These are phyloP conservation scores for Geodia barretti DNA, from an alignment of 37 sponge, comb jelly and placozoan species.

Conservation along the genomic window DNA sequence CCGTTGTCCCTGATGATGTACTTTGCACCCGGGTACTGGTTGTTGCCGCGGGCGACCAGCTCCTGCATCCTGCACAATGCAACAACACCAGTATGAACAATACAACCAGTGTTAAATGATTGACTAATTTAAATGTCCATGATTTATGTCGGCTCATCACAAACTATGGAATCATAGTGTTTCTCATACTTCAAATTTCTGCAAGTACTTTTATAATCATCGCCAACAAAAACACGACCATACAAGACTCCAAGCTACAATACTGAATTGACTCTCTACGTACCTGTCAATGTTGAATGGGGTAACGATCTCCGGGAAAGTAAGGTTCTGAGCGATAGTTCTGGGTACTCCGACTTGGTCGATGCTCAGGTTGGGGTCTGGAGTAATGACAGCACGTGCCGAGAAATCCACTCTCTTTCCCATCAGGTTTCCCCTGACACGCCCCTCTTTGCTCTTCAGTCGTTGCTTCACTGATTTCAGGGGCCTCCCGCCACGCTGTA, in stretches of 20 bases:
- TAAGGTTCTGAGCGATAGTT: conserved; percentile 96
- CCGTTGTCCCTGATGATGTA: conserved; percentile 99
- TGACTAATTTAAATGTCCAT: background rate
- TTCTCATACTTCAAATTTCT: background rate
- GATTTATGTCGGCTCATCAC: background rate
- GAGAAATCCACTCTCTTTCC: conserved; percentile 99
- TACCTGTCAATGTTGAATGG: conserved; percentile 98
- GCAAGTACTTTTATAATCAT: too few species aligned
- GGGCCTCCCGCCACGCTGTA: conserved; percentile 92
- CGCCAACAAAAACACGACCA: too few species aligned
- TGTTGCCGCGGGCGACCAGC: conserved; percentile 87
- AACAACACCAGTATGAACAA: background rate
- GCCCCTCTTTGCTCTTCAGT: conserved; percentile 97
- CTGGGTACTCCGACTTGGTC: conserved; percentile 98
- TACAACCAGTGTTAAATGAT: too few species aligned
- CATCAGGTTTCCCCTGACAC: conserved; percentile 98
- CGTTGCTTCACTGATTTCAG: conserved; percentile 97
- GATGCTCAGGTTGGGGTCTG: conserved; percentile 95
- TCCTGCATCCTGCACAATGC: conserved; percentile 75
- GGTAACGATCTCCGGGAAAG: conserved; percentile 97
- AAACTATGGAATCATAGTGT: background rate
- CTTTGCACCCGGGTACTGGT: conserved; percentile 99
- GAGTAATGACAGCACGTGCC: conserved; percentile 98
- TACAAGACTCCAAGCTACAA: too few species aligned
- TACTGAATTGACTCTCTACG: too few species aligned